Base-by-base conservation (phyloP, 92 coral and sea anemone genomes). In the Scolanthus callimorphus region DNA sequence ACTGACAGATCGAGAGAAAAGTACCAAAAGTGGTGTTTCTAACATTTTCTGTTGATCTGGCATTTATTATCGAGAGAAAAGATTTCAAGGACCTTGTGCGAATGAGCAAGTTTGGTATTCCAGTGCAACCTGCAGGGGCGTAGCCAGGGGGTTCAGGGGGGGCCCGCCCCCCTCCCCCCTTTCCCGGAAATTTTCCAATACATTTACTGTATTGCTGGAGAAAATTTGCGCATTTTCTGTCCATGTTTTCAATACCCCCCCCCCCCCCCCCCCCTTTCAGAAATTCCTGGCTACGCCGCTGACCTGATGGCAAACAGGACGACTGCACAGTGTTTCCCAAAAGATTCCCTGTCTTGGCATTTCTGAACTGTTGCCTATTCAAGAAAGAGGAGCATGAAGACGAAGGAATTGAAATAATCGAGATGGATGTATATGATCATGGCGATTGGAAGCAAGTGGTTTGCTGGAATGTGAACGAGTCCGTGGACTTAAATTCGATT, bases 341-440 rank as follows among this genome's bases (percentile, higher is more conserved):
- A 49, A 54, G 17, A 23, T 73, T 73, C 25, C 51, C 34, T 0
- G 31, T 66, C 3, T 23, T 31, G 15, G 49, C 3, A 27, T 60
- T 30, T 13, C 60, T 70, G 17, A 31, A 69, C 8, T 74, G 81
- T 31, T 3, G 17, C 26, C 39, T 68, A 34, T 69, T 74, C 22
- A 13, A 67, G 21, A 21, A 69, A 45, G 44, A 8, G 1, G n/a
- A n/a, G n/a, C n/a, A n/a, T n/a, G 59, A 67, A 13, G 61, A 31
- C 20, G 29, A 19, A 4, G 39, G 56, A 0, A 38, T 29, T 17
- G 84, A 77, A 23, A 13, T 77, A 2, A 2, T 77, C 39, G 84
- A 77, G 63, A 73, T 77, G 81, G 84, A 72, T 72, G 59, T 77
- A 9, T n/a, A n/a, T n/a, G n/a, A n/a, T n/a, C n/a, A n/a, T n/a